Percentiles rank a stretch among this genome's conserved stretches.
phyloP scores from a whole-genome alignment of 2,113 vertebrate species.

The Calidris pygmaea region DNA sequence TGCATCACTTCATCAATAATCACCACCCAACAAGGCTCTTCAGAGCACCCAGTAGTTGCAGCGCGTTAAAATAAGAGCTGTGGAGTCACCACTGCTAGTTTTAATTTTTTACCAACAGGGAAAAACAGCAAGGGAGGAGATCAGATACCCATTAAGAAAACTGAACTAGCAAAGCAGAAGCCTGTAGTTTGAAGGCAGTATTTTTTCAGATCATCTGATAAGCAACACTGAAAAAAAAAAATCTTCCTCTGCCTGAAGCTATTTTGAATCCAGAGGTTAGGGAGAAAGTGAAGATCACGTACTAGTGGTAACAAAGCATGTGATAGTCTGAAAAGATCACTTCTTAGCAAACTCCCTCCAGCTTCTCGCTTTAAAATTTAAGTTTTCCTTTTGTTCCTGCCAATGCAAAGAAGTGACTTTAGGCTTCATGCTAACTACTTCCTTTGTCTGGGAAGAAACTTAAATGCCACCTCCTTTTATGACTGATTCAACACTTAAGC shows the following conservation, averaged over 20 bases:
- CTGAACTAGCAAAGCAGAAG: not conserved
- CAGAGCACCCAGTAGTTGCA: not conserved
- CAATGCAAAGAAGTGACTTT: not conserved
- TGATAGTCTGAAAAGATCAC: not conserved
- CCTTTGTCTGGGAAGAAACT: not conserved
- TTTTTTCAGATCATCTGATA: not conserved
- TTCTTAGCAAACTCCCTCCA: not conserved
- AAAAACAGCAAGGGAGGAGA: not conserved
- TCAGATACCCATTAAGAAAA: not conserved
- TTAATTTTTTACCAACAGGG: not conserved
- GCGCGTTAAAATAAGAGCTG: not conserved
- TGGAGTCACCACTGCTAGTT: not conserved
- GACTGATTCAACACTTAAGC: not conserved
- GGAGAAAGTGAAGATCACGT: not conserved
- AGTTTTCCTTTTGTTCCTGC: not conserved
- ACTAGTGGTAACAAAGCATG: not conserved
- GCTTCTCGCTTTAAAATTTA: not conserved
- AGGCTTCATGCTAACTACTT: not conserved
- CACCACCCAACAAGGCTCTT: not conserved
- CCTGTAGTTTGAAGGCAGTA: not conserved
- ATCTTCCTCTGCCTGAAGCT: not conserved
- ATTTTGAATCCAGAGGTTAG: not conserved
- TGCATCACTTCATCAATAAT: not conserved
- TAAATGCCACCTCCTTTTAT: not conserved
- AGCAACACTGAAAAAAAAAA: not conserved